Evolutionary conservation across 2,888 invertebrate species (phyloP), one percentile per base, ranked within the genome.

Genomic region (Acronicta alni): DNA sequence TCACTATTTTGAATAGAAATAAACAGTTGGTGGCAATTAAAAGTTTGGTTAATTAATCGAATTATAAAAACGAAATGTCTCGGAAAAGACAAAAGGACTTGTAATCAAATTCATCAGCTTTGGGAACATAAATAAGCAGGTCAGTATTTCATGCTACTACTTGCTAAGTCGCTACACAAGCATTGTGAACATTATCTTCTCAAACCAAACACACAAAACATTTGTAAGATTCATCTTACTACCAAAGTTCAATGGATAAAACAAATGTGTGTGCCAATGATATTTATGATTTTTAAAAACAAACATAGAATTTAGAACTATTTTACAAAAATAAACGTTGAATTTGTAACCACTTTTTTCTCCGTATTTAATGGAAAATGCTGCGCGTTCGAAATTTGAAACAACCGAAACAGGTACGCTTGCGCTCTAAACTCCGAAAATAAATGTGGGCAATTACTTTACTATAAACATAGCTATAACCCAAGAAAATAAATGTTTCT

Each of bases 361-460:
- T 47, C 8, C 39, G 37, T 47, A 53, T 42, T 49, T 41, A 74
- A 56, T 56, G 43, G 51, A 53, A 35, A 47, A 57, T 43, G 49
- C 39, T 44, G 48, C 46, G n/a, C 8, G 41, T 26, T 37, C 26
- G 55, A 54, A 43, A 43, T 35, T 57, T 38, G 41, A 46, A 62
- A 30, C 23, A 18, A 30, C 41, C 15, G 38, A 58, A 41, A 45
- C 57, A 56, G 55, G 55, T 41, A 44, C 16, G 18, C 26, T 62
- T 47, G 15, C 49, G 41, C 46, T 59, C 42, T 32, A 52, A 55
- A 20, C 48, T 59, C 61, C 39, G 48, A 74, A 72, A 79, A 80
- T 76, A 77, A 68, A 79, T 71, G 63, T 68, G 20, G 57, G 65
- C 54, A 68, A 65, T 79, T 51, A 65, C 70, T 63, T 70, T 71